Evolutionary conservation across 2,113 vertebrate genomes (phyloP).

Genomic region (Smithornis capensis): DNA sequence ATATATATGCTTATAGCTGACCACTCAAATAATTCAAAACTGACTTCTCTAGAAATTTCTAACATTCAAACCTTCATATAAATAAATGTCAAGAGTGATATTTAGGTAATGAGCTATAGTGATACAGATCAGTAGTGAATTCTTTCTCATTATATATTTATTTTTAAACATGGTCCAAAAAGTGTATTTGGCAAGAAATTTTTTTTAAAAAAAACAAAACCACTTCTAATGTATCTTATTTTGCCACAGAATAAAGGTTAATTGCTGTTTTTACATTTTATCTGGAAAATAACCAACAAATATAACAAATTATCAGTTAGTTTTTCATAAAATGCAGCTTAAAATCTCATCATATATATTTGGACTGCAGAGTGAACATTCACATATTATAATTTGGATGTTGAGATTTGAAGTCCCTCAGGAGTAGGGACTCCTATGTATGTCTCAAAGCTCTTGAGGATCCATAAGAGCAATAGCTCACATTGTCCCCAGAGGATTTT

Average conservation of each 20-base stretch:
- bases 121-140: background rate
- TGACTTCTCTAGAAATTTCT: background rate
- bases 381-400: background rate
- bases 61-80: background rate
- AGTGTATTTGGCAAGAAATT: background rate
- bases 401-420: background rate
- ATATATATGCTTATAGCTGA: background rate
- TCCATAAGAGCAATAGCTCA: rapidly evolving
- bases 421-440: background rate
- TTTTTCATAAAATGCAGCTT: background rate
- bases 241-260: background rate
- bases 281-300: background rate
- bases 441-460: background rate
- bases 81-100: background rate
- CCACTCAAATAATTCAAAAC: background rate
- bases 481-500: rapidly evolving
- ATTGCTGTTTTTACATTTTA: background rate
- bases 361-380: background rate
- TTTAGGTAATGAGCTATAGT: background rate
- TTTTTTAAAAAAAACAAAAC: too few species aligned
- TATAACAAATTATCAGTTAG: background rate
- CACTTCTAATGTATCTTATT: background rate
- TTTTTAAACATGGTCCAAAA: background rate
- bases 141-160: background rate
- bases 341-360: background rate